Percentiles rank a stretch among this genome's conserved stretches.
Evolutionary conservation across 2,888 invertebrate genomes (phyloP).

Genomic region (Teinopalpus imperialis): DNA sequence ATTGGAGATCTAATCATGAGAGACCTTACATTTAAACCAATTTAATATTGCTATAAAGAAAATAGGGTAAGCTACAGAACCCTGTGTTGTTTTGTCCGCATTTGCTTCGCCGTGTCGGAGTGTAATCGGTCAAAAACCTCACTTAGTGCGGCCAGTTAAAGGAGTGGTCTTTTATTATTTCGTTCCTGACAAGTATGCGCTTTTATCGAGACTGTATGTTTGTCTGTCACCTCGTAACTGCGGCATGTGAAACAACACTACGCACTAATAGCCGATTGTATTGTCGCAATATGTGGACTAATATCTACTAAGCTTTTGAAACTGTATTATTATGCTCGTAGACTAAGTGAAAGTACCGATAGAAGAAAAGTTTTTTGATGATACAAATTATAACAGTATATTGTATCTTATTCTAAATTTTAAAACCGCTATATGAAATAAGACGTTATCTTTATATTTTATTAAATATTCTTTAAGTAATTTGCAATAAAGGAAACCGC

Average conservation of each 20-base stretch:
- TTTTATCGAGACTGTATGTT: constrained; percentile 36
- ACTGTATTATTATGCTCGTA: too few species aligned
- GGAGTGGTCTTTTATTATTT: constrained; percentile 27
- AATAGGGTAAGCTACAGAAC: constrained; percentile 19
- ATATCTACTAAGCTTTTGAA: constrained; percentile 2
- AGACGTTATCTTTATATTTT: too few species aligned
- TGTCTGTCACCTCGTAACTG: constrained; percentile 32
- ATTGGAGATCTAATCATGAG: too few species aligned
- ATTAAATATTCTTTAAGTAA: too few species aligned
- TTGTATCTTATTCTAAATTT: too few species aligned
- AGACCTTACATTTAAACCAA: too few species aligned
- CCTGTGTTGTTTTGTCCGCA: background rate
- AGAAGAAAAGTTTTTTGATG: too few species aligned
- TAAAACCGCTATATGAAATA: too few species aligned
- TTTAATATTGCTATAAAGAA: too few species aligned
- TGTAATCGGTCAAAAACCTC: constrained; percentile 38
- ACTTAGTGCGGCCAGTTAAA: constrained; percentile 28
- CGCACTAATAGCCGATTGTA: constrained; percentile 14
- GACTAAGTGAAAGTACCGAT: too few species aligned
- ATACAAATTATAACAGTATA: too few species aligned
- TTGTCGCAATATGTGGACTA: constrained; percentile 15
- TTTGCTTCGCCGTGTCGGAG: constrained; percentile 8
- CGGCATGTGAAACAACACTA: constrained; percentile 22
- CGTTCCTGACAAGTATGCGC: constrained; percentile 32
- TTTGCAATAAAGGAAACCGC: too few species aligned